Base-by-base conservation (phyloP, 2,113 vertebrate species). In the Nothobranchius furzeri region DNA sequence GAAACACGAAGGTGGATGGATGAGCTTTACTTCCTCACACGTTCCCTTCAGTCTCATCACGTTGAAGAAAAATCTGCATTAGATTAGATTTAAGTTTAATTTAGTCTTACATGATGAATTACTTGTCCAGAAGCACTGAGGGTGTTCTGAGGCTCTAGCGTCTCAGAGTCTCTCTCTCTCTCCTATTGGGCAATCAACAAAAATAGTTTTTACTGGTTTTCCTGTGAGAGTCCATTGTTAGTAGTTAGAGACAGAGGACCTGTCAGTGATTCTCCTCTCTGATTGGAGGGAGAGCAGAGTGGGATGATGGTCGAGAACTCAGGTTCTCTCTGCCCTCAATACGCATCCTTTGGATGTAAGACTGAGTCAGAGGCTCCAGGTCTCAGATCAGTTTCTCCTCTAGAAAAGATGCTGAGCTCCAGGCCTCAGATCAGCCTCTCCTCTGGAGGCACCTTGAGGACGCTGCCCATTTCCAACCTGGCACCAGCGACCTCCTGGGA, bases 401-500 rank as follows among this genome's bases (percentile, higher is more conserved):
- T 40, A 7, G 37, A 9, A 7, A 30, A 30, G 30, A 30, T 4
- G 1, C 37, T 9, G 37, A 56, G 10, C 47, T 46, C 37, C 24
- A 24, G 45, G 20, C 11, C 63, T 93, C 75, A 96, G 82, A 97
- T 97, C 49, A 98, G 82, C 75, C 98, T 94, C 91, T 99, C 98
- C 51, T 99, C 98, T 0, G 98, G 98, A 0, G 98, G 98, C 81
- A 99, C 95, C 87, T 99, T 99, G 52, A 99, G 95, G 24, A 99
- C 96, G 36, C 94, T 98, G 92, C 97, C 96, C 98, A 99, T 99
- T 91, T 99, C 98, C 78, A 99, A 65, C 51, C 97, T 91, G 15
- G 98, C 98, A 37, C 98, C 98, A 0, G 95, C 97, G 73, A 98
- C 96, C 63, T 99, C 98, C 91, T 99, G 98, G 61, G 95, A 94